A percentile compares a stretch with the other conserved stretches of the same genome.
These are phyloP conservation scores for Sepioteuthis lessoniana DNA, from an alignment of 2,888 invertebrate genomes.

Conservation along the genomic window DNA sequence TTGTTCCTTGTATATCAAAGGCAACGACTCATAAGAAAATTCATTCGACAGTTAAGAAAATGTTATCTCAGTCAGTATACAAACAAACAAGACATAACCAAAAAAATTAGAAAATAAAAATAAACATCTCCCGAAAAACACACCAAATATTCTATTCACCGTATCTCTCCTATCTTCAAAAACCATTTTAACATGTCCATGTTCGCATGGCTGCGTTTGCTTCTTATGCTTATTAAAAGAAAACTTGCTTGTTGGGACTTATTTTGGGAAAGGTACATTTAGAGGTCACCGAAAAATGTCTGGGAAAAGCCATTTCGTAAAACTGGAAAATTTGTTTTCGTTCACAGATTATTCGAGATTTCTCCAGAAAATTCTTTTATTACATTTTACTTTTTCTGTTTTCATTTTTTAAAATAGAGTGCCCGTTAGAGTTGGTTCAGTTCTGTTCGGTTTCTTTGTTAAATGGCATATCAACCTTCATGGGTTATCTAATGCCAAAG, in stretches of 20 bases:
- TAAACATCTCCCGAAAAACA: neutral
- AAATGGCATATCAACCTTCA: too few species aligned
- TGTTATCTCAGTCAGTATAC: neutral
- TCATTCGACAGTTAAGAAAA: neutral
- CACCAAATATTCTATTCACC: neutral
- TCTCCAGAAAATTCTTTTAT: too few species aligned
- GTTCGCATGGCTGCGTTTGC: neutral
- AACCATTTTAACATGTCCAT: neutral
- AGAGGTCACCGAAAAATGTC: neutral
- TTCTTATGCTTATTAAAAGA: neutral
- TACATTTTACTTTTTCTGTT: too few species aligned
- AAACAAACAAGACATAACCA: neutral
- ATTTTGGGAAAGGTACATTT: neutral
- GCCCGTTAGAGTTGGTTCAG: too few species aligned
- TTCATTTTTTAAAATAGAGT: too few species aligned
- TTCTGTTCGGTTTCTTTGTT: too few species aligned
- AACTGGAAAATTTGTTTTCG: neutral
- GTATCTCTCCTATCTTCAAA: neutral
- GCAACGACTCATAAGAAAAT: neutral
- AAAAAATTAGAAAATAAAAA: fast-evolving
- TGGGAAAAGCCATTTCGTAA: too few species aligned
- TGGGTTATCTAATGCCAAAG: too few species aligned
- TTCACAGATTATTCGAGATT: neutral
- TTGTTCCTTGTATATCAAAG: neutral
- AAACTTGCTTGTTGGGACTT: neutral